These are phyloP conservation scores for Tyrannus savana DNA, from an alignment of 2,113 vertebrate genomes.

Conservation along the genomic window DNA sequence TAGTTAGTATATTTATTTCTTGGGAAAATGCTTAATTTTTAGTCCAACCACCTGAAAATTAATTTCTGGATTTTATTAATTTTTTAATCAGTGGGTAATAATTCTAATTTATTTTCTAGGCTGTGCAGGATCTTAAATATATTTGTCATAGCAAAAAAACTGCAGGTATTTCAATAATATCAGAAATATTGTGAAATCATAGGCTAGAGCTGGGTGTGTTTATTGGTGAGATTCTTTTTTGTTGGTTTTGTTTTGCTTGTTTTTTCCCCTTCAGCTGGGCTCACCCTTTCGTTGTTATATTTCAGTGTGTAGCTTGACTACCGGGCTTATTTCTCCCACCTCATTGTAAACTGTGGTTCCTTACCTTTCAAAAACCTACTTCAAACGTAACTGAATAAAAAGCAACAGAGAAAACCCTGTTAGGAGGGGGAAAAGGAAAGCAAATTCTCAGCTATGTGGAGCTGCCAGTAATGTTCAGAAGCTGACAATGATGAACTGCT, in stretches of 20 bases:
- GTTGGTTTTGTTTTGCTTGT: neutral
- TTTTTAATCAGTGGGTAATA: neutral
- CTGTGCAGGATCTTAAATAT: neutral
- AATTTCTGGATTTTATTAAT: neutral
- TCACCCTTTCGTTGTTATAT: neutral
- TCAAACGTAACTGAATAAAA: constrained; percentile 25
- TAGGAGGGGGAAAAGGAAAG: neutral
- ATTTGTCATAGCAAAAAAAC: neutral
- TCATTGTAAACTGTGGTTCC: neutral
- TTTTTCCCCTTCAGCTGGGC: neutral
- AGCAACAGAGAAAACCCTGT: neutral
- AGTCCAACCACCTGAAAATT: neutral
- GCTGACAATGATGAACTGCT: neutral
- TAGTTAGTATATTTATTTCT: neutral
- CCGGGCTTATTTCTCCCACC: neutral
- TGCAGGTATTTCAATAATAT: neutral
- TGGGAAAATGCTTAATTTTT: neutral
- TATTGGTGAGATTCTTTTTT: neutral
- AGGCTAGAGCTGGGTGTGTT: neutral
- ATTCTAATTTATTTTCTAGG: neutral
- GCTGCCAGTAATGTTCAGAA: constrained; percentile 1
- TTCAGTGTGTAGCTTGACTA: neutral
- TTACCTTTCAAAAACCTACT: constrained; percentile 14
- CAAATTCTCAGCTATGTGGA: neutral
- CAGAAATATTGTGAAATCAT: neutral